A percentile compares a stretch with the other conserved stretches of the same genome.
Evolutionary conservation across 30 jellyfish, hydroid and myxozoan species (phyloP).

Genomic region (Aurelia aurita): DNA sequence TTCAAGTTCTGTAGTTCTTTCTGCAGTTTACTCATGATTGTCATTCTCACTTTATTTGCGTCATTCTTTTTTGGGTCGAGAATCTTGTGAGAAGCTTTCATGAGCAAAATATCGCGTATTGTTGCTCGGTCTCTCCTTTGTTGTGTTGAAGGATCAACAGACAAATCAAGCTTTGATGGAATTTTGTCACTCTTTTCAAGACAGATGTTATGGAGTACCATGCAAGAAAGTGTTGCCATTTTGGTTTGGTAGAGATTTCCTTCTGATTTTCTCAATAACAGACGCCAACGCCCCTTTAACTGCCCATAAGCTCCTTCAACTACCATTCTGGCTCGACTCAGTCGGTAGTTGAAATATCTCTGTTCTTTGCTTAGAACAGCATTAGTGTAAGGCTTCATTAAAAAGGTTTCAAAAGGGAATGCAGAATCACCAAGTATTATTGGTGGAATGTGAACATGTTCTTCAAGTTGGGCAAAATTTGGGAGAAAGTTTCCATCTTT

Average conservation of each 20-base stretch:
- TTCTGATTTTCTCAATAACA: conserved; percentile 49
- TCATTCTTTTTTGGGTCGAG: conserved; percentile 19
- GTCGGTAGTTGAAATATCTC: conserved; percentile 50
- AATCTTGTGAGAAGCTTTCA: conserved; percentile 2
- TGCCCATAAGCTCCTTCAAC: conserved; percentile 81
- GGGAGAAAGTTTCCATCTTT: neutral
- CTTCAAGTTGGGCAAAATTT: neutral
- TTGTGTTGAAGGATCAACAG: conserved; percentile 21
- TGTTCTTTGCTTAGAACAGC: conserved; percentile 40
- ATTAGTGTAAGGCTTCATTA: conserved; percentile 61
- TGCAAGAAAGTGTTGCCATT: neutral
- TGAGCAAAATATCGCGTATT: conserved; percentile 20
- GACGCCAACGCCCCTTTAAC: conserved; percentile 69
- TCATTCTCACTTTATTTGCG: conserved; percentile 4
- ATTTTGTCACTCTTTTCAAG: conserved; percentile 20
- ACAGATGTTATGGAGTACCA: conserved; percentile 62
- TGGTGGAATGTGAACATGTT: conserved; percentile 18
- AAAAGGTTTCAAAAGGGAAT: conserved; percentile 37
- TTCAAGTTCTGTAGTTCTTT: neutral
- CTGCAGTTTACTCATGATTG: neutral
- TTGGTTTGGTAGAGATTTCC: neutral
- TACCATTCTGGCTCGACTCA: conserved; percentile 74
- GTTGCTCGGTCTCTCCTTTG: conserved; percentile 39
- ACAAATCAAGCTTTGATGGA: conserved; percentile 28
- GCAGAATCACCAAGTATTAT: conserved; percentile 63